Evolutionary conservation across 2,797 vertebrate species (phyloP), one percentile per base, ranked within the genome.

Genomic region (Cirrhinus mrigala): DNA sequence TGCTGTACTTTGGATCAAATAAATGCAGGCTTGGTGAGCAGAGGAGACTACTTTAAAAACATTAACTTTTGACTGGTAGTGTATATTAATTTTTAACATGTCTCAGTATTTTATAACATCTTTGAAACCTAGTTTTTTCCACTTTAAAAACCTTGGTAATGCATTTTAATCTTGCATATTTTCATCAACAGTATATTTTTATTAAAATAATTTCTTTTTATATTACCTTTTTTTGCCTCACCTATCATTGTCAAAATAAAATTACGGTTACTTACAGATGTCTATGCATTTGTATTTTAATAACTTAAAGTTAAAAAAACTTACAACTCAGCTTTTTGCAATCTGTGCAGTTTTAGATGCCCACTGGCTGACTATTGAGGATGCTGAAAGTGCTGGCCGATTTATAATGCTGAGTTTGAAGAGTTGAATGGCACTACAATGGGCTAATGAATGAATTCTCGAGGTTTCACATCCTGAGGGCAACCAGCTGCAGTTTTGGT

Each of bases 371-470:
- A 40, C 33, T 0, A 5, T 69, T 22, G 14, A 4, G 29, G 14
- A 44, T 4, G 18, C 60, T n/a, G 54, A 7, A 74, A 33, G 18
- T 48, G 33, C 27, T 4, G 4, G 33, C 1, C 18, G 1, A 58
- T 82, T 70, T 44, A n/a, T 71, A 48, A 52, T 52, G 50, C 40
- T 40, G 29, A 12, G 24, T 73, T 48, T n/a, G n/a, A 75, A 11
- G 40, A 22, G 11, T 77, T 48, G 27, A 87, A 71, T 62, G 40
- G 37, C 69, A 80, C 71, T 12, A 77, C 22, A 40, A 69, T 20
- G 48, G 52, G 79, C 50, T 85, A 79, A 74, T 83, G 75, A 83
- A 85, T 88, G 75, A 88, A 81, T 37, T 76, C 75, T 86, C 81
- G 48, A 58, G 33, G 7, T 71, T 77, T 70, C 64, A 69, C 75